Conservation (phyloP, 2,888 invertebrate genomes). For the Eremobia ochroleuca region DNA sequence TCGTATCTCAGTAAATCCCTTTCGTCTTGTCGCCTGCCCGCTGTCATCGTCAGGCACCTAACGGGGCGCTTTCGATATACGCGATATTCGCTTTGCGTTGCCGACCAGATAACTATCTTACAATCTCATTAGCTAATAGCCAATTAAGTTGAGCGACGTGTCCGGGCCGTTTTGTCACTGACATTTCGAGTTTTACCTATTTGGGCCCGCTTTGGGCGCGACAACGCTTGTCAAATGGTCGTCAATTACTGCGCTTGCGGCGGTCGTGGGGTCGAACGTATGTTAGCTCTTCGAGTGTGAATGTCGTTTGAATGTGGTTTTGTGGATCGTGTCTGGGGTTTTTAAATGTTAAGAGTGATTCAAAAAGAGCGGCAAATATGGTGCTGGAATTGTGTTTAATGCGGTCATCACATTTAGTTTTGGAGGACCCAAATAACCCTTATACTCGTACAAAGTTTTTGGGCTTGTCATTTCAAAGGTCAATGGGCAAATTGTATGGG, state of each 20-base stretch:
- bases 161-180: conserved; percentile 80
- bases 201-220: conserved; percentile 66
- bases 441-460: background rate
- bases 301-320: conserved; percentile 65
- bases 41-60: conserved; percentile 78
- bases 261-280: conserved; percentile 48
- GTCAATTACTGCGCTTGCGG: conserved; percentile 62
- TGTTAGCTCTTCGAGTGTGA: conserved; percentile 62
- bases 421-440: background rate
- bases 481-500: too few relatives aligned
- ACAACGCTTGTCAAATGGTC: conserved; percentile 66
- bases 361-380: background rate
- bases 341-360: conserved; percentile 25
- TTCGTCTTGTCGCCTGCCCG: conserved; percentile 65
- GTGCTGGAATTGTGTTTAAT: background rate
- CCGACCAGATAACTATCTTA: conserved; percentile 81
- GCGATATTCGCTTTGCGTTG: conserved; percentile 79
- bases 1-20: conserved; percentile 62
- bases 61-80: conserved; percentile 74
- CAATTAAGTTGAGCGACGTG: conserved; percentile 89
- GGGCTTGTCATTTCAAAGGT: background rate
- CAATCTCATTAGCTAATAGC: conserved; percentile 79
- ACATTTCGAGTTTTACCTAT: conserved; percentile 65
- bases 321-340: conserved; percentile 29
- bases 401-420: too few relatives aligned